Evolutionary conservation across 2,888 invertebrate species (phyloP), one percentile per base, ranked within the genome.

Genomic region (Synergus gifuensis): DNA sequence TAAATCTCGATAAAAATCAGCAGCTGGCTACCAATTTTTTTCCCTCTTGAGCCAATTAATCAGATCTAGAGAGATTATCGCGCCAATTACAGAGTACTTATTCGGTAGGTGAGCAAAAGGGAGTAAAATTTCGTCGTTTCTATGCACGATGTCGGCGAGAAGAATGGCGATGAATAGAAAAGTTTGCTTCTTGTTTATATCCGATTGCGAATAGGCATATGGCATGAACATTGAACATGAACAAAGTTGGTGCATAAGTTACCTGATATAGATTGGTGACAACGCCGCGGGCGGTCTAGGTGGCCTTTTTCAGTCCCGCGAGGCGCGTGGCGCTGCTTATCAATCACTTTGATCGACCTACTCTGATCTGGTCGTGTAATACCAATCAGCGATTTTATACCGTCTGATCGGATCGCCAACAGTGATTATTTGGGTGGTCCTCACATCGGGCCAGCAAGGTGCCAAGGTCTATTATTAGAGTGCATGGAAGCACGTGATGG

Each of bases 291-390:
- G 87, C 84, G 87, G 87, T 86, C 86, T 82, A 54, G 18, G 28
- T 77, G 81, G 44, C 79, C 79, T 81, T 67, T 49, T 78, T 22
- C 67, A 14, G 79, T 80, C 81, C 83, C 78, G 84, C 78, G 78
- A 80, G 88, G 86, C 88, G 89, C 90, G 89, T 91, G 91, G 89
- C 90, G 84, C 82, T 87, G 88, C 86, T 90, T 91, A 91, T 91
- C 91, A 90, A 91, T 91, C 88, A 89, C 85, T 81, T 81, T 83
- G 82, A 86, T 88, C 90, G 87, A 84, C 85, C 87, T 81, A 86
- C 84, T 84, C 87, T 82, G 76, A 67, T 69, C 82, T 81, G 80
- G 81, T 82, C 80, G 79, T 76, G 87, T 85, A 88, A 89, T 90
- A 86, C 88, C 84, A 89, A 89, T 89, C 85, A 85, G 85, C 22